These are phyloP conservation scores for Lepidonotus clava DNA, from an alignment of 2,888 invertebrate species.

Conservation along the genomic window DNA sequence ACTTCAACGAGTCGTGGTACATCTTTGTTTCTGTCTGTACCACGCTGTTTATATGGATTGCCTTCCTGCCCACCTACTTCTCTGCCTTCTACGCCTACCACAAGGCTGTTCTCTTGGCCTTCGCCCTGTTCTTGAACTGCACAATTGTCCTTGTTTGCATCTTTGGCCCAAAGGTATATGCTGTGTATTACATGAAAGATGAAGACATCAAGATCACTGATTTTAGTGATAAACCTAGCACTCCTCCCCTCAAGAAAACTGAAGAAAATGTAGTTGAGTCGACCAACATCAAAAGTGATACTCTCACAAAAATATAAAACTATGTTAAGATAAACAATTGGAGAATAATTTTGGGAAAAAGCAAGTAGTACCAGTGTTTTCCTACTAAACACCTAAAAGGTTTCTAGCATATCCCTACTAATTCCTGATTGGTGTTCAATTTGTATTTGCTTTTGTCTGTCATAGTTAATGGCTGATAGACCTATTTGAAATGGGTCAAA, in stretches of 20 bases:
- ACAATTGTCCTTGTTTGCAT: constrained; percentile 1
- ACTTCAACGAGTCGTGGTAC: constrained; percentile 37
- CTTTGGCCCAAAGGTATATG: constrained; percentile 22
- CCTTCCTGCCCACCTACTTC: constrained; percentile 53
- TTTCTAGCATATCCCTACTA: too few species aligned
- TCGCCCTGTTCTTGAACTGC: constrained; percentile 35
- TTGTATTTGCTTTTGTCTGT: too few species aligned
- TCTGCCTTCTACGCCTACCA: neutral
- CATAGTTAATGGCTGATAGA: too few species aligned
- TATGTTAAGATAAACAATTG: neutral
- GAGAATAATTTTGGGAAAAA: neutral
- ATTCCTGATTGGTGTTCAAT: too few species aligned
- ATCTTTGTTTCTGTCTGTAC: constrained; percentile 44
- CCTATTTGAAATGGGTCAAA: too few species aligned
- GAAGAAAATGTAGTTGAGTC: neutral
- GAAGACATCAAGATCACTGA: neutral
- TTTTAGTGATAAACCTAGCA: too few species aligned
- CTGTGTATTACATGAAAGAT: neutral
- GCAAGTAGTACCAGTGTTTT: neutral
- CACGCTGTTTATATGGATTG: constrained; percentile 15
- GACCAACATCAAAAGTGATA: neutral
- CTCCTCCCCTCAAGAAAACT: neutral
- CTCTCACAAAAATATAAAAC: neutral
- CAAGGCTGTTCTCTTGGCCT: neutral
- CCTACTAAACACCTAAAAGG: too few species aligned